These are phyloP conservation scores for Chelon labrosus DNA, from an alignment of 2,797 vertebrate species.

Conservation along the genomic window DNA sequence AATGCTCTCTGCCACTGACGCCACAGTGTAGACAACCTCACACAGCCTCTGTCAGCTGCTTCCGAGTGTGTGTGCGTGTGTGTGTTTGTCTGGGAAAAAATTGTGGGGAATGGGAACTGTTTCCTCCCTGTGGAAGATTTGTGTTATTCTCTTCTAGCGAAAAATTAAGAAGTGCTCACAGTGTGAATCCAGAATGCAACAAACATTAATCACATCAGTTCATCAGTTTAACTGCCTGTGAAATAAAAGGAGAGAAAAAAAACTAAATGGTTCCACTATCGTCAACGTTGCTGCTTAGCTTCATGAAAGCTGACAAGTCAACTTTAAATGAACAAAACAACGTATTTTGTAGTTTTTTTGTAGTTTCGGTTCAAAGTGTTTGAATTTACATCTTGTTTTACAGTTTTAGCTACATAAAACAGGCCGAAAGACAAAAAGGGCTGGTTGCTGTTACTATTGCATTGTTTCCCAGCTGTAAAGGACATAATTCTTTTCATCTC, in stretches of 20 bases:
- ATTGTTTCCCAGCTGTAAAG: conserved; percentile 69
- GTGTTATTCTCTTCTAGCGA: conserved; percentile 20
- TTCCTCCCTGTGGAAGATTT: conserved; percentile 36
- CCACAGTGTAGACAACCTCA: conserved; percentile 69
- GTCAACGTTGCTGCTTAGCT: conserved; percentile 30
- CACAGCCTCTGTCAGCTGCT: conserved; percentile 40
- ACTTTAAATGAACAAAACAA: conserved; percentile 32
- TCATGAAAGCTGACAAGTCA: conserved; percentile 49
- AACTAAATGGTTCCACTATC: conserved; percentile 29
- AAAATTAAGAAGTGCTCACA: not conserved
- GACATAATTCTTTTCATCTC: conserved; percentile 73
- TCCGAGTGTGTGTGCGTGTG: conserved; percentile 34
- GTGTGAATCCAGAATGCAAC: conserved; percentile 1
- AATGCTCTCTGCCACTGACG: conserved; percentile 69
- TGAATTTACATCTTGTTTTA: conserved; percentile 69
- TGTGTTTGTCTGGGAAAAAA: conserved; percentile 24
- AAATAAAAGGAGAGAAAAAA: conserved; percentile 5
- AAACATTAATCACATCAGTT: conserved; percentile 26
- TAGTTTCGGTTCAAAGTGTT: conserved; percentile 60
- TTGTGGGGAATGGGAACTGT: not conserved
- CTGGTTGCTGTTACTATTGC: conserved; percentile 56
- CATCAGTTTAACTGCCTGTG: conserved; percentile 31
- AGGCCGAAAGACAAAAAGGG: not conserved
- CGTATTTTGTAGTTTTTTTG: conserved; percentile 29
- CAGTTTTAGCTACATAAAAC: conserved; percentile 40